Base-by-base conservation (phyloP, 2,797 vertebrate genomes). In the Coccyzus lansbergi region DNA sequence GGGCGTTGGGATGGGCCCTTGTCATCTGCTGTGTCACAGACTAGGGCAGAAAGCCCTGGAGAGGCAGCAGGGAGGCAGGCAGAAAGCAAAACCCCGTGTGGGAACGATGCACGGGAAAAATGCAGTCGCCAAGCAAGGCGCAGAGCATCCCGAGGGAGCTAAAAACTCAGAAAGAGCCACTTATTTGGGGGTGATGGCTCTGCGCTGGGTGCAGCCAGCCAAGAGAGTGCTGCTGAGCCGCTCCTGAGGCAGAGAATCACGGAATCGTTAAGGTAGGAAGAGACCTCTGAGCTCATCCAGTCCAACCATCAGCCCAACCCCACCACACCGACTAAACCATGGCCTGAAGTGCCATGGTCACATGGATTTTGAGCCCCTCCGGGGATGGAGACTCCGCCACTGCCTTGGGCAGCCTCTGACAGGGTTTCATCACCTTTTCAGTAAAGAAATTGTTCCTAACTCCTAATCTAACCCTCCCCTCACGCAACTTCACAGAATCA, bases 21-120 rank as follows among this genome's bases (percentile, higher is more conserved):
- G 88, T 8, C 92, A 62, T 68, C 93, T 71, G 92, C 80, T 68
- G 80, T 78, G 95, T 68, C 92, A 91, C 82, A 29, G 0, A 26
- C 25, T 13, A 3, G 63, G 88, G 56, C 52, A 6, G 0, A 8
- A 25, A 78, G 80, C 83, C 51, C 0, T 17, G 34, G 10, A 83
- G 62, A 56, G 53, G 71, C 70, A 5, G 16, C 44, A 7, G n/a
- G 48, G 79, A 71, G 70, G 53, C 46, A 51, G 0, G 12, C 58
- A 18, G 8, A 29, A 7, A 65, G 88, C 49, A 38, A 42, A 75
- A 70, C 25, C 3, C 22, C 1, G 2, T 9, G 22, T 25, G 64
- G 69, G 42, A 70, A 7, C 0, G 6, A n/a, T 1, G 5, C 5
- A 4, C 1, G 1, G 3, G 29, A 1, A 12, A 56, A 56, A 40